These are phyloP conservation scores for Oncorhynchus gorbuscha DNA, from an alignment of 2,113 vertebrate genomes.

Conservation along the genomic window DNA sequence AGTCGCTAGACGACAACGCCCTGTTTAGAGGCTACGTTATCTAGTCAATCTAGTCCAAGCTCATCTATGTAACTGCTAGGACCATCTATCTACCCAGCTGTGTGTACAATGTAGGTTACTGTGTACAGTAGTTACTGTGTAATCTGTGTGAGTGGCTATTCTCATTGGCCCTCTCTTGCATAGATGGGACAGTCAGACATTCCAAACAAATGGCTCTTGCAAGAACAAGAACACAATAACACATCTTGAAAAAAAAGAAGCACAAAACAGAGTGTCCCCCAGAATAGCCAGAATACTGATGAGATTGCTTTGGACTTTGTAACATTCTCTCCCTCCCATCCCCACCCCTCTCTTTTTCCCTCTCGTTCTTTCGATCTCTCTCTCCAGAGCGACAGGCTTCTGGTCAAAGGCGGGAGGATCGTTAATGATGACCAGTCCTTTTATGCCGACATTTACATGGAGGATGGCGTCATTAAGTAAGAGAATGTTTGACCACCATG, in stretches of 20 bases:
- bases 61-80: too few relatives aligned
- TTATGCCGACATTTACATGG: conserved; percentile 95
- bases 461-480: conserved; percentile 97
- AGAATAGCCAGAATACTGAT: background rate
- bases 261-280: background rate
- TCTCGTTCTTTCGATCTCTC: background rate
- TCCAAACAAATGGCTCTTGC: background rate
- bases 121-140: background rate
- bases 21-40: conserved; percentile 28
- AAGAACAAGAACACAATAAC: background rate
- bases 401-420: conserved; percentile 95
- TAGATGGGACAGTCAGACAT: background rate
- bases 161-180: background rate
- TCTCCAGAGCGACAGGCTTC: conserved; percentile 90
- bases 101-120: background rate
- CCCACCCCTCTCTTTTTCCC: background rate
- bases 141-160: too few relatives aligned
- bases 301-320: conserved; percentile 2
- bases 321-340: conserved; percentile 5
- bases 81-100: background rate
- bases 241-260: background rate
- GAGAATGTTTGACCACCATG: conserved; percentile 33
- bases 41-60: background rate
- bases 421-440: conserved; percentile 98
- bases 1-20: conserved; percentile 46